These are phyloP conservation scores for Trachymyrmex septentrionalis DNA, from an alignment of 1,140 invertebrate species.

Conservation along the genomic window DNA sequence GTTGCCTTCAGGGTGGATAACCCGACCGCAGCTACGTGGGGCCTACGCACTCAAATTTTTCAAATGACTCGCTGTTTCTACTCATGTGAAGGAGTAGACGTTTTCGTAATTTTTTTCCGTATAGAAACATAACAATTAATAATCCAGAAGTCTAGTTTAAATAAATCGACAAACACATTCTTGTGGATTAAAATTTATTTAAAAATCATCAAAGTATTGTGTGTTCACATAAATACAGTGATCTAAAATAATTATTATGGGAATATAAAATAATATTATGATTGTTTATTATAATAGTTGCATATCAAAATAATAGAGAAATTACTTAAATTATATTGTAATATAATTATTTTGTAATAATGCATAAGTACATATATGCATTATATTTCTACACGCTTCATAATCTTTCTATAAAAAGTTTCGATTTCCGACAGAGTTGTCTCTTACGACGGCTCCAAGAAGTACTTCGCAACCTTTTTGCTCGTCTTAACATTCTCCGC, in stretches of 20 bases:
- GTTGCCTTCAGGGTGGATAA: conserved; percentile 71
- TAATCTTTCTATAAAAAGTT: background rate
- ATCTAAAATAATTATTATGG: background rate
- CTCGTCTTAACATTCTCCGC: conserved; percentile 46
- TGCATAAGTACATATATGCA: background rate
- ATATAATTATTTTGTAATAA: background rate
- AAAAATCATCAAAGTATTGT: background rate
- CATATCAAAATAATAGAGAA: conserved; percentile 4
- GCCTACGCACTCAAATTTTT: conserved; percentile 59
- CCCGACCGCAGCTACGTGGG: conserved; percentile 64
- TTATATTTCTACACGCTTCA: background rate
- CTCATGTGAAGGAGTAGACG: background rate
- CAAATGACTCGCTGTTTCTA: conserved; percentile 62
- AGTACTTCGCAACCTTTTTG: conserved; percentile 40
- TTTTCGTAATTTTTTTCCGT: conserved; percentile 44
- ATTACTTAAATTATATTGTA: background rate
- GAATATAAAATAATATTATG: background rate
- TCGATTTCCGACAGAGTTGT: conserved; percentile 18
- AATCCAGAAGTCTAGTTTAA: background rate
- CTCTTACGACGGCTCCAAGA: background rate
- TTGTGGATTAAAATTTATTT: conserved; percentile 9
- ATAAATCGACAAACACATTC: background rate
- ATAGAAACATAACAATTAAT: background rate
- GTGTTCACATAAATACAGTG: background rate
- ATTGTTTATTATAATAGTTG: background rate